Conservation (phyloP, 2,797 vertebrate species). For the Diplodus sargus region DNA sequence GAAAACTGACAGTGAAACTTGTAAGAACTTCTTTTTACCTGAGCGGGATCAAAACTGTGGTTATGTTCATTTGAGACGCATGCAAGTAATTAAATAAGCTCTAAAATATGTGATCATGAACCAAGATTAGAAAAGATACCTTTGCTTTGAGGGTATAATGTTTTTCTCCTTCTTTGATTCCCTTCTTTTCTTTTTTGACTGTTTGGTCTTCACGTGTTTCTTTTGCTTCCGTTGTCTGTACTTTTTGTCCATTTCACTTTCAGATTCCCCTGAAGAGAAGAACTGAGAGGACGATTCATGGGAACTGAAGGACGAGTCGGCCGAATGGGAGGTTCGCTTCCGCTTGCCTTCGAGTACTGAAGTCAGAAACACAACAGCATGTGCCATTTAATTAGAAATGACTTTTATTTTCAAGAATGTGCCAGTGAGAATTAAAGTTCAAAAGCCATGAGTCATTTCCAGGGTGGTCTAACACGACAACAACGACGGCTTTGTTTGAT, state of each 20-base stretch:
- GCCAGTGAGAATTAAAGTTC: slow-evolving; percentile 9
- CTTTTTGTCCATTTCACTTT: slow-evolving; percentile 86
- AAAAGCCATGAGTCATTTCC: slow-evolving; percentile 39
- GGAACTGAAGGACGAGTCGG: slow-evolving; percentile 87
- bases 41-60: neutral
- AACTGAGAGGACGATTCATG: slow-evolving; percentile 80
- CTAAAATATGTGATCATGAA: neutral
- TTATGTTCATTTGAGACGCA: neutral
- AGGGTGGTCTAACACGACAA: slow-evolving; percentile 28
- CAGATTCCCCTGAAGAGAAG: slow-evolving; percentile 86
- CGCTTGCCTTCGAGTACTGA: slow-evolving; percentile 90
- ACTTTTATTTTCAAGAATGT: neutral
- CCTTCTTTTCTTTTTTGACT: slow-evolving; percentile 85
- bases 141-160: slow-evolving; percentile 67
- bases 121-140: slow-evolving; percentile 76
- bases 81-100: neutral
- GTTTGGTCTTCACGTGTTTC: slow-evolving; percentile 86
- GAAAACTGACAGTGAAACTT: neutral
- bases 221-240: slow-evolving; percentile 82
- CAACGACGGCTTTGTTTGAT: slow-evolving; percentile 48
- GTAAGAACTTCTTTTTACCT: neutral
- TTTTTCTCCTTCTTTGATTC: slow-evolving; percentile 80
- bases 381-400: slow-evolving; percentile 9
- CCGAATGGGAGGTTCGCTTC: slow-evolving; percentile 84
- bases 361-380: slow-evolving; percentile 54